A percentile compares a stretch with the other conserved stretches of the same genome.
phyloP scores from a whole-genome alignment of 2,888 invertebrate species.

The Ochropleura plecta region DNA sequence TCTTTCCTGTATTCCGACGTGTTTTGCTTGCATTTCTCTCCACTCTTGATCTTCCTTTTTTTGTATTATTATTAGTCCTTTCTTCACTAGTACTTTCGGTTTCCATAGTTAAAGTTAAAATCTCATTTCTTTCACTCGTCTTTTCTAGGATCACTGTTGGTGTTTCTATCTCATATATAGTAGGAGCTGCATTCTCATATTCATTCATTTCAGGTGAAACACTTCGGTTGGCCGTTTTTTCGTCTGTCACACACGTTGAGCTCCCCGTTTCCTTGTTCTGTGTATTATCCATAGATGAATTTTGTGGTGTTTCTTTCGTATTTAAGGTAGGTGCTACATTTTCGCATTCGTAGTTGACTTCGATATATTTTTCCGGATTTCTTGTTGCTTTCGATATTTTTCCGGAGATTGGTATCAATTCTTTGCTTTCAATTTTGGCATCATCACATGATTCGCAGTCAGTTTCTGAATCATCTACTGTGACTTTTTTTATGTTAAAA shows the following conservation, averaged over 20 bases:
- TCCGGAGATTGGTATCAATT: no score
- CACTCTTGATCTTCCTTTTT: conserved; percentile 8
- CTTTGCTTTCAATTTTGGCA: no score
- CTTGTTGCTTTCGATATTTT: no score
- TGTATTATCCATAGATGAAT: not conserved
- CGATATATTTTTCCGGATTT: no score
- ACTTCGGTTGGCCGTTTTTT: not conserved
- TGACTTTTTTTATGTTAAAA: not conserved
- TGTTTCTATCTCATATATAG: conserved; percentile 3
- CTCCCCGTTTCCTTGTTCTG: conserved; percentile 5
- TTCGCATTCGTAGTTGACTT: no score
- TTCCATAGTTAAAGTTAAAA: conserved; percentile 6
- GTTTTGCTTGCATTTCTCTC: conserved; percentile 16
- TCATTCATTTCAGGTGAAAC: conserved; percentile 11
- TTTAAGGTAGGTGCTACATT: no score
- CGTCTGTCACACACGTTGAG: not conserved
- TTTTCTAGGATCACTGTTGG: conserved; percentile 4
- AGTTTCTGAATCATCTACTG: not conserved
- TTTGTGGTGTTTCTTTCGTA: not conserved
- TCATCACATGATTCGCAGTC: no score
- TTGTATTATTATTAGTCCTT: not conserved
- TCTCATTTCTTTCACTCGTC: conserved; percentile 6
- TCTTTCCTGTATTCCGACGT: conserved; percentile 4
- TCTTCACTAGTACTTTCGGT: conserved; percentile 1
- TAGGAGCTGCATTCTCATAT: not conserved